These are phyloP conservation scores for Leucozona laternaria DNA, from an alignment of 2,888 invertebrate genomes.

Conservation along the genomic window DNA sequence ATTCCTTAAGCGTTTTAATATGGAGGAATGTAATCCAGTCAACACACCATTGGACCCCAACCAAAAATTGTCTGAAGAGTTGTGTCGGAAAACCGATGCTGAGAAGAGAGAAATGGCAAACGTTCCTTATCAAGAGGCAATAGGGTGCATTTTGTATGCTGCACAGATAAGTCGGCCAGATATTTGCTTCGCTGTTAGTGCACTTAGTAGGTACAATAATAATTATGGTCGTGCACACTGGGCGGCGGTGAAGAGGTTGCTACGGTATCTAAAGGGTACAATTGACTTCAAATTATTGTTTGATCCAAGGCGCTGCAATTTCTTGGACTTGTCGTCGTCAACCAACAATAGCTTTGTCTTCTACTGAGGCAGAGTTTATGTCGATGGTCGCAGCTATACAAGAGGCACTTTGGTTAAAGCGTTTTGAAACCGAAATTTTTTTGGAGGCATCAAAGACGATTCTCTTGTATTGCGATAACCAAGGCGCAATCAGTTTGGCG, in stretches of 20 bases:
- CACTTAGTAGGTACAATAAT: conserved; percentile 57
- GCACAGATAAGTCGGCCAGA: no score
- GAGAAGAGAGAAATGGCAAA: conserved; percentile 50
- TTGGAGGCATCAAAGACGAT: no score
- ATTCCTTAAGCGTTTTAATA: conserved; percentile 49
- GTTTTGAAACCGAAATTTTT: no score
- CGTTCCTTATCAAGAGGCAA: conserved; percentile 52
- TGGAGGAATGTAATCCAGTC: conserved; percentile 58
- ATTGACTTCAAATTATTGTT: conserved; percentile 28
- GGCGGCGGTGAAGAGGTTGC: conserved; percentile 41
- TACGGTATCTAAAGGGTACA: conserved; percentile 25
- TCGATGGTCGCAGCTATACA: no score
- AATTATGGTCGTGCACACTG: conserved; percentile 68
- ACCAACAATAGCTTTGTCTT: neutral
- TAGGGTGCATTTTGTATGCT: conserved; percentile 57
- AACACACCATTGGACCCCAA: conserved; percentile 58
- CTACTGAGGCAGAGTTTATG: no score
- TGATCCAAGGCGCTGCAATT: neutral
- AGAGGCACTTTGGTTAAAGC: no score
- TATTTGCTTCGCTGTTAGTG: conserved; percentile 55
- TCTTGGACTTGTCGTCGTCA: neutral
- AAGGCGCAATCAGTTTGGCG: no score
- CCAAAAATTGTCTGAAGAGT: conserved; percentile 46
- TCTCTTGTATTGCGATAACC: no score
- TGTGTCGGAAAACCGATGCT: conserved; percentile 54